Conservation (phyloP, 2,888 invertebrate genomes). For the Stomorhina lunata region DNA sequence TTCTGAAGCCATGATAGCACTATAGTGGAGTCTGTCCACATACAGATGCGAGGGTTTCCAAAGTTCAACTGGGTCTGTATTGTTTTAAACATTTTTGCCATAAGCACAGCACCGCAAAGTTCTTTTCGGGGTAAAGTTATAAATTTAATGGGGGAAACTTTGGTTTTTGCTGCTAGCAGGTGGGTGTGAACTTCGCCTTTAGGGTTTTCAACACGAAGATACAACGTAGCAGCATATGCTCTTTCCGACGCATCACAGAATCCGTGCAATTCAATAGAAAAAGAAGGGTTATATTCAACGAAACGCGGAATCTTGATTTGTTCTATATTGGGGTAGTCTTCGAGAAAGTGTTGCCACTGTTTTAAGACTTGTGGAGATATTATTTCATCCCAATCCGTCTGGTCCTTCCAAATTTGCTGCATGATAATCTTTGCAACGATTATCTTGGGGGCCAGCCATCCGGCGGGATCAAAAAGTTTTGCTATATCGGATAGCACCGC, state of each 20-base stretch:
- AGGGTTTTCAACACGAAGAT: neutral
- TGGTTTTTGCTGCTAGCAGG: conserved; percentile 30
- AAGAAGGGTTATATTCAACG: neutral
- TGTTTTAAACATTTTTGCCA: neutral
- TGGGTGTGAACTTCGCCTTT: neutral
- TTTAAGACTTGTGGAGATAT: neutral
- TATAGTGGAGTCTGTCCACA: neutral
- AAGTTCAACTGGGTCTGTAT: no score
- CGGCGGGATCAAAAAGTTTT: no score
- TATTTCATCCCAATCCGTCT: neutral
- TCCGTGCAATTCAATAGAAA: neutral
- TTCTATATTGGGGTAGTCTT: neutral
- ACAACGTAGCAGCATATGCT: neutral
- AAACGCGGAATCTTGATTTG: neutral
- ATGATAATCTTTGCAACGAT: no score
- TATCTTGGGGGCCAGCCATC: no score
- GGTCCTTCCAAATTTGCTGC: no score
- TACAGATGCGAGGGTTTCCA: neutral
- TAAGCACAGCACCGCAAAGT: conserved; percentile 8
- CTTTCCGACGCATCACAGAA: neutral
- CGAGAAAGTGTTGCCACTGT: neutral
- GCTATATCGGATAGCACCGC: no score
- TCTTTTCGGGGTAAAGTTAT: conserved; percentile 14
- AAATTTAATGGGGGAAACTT: conserved; percentile 20
- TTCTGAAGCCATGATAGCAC: conserved; percentile 26